Evolutionary conservation across 92 coral and sea anemone species (phyloP), one percentile per base, ranked within the genome.

Genomic region (Scolanthus callimorphus): DNA sequence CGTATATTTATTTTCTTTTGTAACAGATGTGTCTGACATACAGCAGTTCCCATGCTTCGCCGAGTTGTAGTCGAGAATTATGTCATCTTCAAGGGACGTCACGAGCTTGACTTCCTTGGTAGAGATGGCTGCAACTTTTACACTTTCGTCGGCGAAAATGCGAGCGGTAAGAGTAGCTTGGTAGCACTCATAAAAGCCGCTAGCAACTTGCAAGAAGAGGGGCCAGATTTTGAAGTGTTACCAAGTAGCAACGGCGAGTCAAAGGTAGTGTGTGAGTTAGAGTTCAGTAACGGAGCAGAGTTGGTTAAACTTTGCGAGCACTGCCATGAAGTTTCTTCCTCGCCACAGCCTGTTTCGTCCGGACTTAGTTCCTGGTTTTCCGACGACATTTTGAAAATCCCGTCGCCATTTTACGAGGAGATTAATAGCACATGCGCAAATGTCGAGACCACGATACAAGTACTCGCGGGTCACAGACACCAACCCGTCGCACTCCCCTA

Each of bases 351-450:
- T 4, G 60, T 79, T 24, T 74, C 82, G 20, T 66, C 87, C 1
- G 95, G 90, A n/a, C 55, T 90, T 25, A 76, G 80, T 57, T 88
- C 92, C 0, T 90, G 97, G 97, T 90, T 90, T 82, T 84, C 85
- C 13, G 90, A 58, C 38, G 95, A 88, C 19, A 45, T 90, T 15
- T 69, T 90, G 1, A 85, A 74, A 69, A 65, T 86, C 23, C 97
- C 97, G 2, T 30, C 31, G 38, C 54, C 74, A 21, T 24, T 90
- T 11, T 43, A 62, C 2, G 67, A 78, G 13, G 51, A 70, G 10
- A 27, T 85, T 45, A 53, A 49, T 20, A 61, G 50, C 8, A 49
- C 60, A 17, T 80, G 75, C 47, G 34, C 60, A 8, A 38, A 54
- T 29, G 29, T 62, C 24, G 51, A 61, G 29, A 23, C 76, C 2